Conservation (phyloP, 2,888 invertebrate genomes). For the Keiferia lycopersicella region DNA sequence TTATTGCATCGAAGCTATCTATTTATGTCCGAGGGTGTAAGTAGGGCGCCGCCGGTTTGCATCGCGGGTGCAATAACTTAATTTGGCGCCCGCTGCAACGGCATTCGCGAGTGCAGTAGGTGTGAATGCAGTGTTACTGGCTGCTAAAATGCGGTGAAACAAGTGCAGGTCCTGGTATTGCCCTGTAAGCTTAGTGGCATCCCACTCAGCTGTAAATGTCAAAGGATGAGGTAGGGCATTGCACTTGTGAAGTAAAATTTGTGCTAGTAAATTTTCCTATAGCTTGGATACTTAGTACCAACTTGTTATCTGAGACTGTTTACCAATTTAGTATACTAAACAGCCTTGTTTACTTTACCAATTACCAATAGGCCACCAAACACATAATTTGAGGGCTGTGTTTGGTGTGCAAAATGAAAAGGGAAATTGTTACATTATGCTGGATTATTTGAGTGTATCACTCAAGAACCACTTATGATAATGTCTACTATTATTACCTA, state of each 20-base stretch:
- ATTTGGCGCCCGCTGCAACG: conserved; percentile 39
- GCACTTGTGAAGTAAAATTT: neutral
- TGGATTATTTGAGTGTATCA: too few relatives aligned
- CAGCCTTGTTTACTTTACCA: neutral
- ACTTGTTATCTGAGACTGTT: neutral
- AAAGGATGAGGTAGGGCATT: conserved; percentile 20
- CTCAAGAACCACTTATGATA: neutral
- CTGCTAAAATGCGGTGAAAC: neutral
- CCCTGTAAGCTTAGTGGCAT: neutral
- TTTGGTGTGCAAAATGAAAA: neutral
- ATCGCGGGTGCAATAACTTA: conserved; percentile 54
- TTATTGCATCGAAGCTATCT: conserved; percentile 77
- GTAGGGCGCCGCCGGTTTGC: conserved; percentile 67
- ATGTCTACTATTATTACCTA: too few relatives aligned
- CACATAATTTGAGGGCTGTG: neutral
- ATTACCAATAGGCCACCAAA: neutral
- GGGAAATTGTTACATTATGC: neutral
- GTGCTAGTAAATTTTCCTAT: conserved; percentile 1
- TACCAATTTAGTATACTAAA: neutral
- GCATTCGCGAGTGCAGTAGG: conserved; percentile 20
- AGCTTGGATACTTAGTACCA: neutral
- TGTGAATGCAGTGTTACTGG: conserved; percentile 25
- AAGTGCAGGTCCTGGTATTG: neutral
- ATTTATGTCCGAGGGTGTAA: conserved; percentile 73
- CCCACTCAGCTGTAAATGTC: conserved; percentile 16